Evolutionary conservation across 2,797 vertebrate species (phyloP).

Genomic region (Glossophaga mutica): DNA sequence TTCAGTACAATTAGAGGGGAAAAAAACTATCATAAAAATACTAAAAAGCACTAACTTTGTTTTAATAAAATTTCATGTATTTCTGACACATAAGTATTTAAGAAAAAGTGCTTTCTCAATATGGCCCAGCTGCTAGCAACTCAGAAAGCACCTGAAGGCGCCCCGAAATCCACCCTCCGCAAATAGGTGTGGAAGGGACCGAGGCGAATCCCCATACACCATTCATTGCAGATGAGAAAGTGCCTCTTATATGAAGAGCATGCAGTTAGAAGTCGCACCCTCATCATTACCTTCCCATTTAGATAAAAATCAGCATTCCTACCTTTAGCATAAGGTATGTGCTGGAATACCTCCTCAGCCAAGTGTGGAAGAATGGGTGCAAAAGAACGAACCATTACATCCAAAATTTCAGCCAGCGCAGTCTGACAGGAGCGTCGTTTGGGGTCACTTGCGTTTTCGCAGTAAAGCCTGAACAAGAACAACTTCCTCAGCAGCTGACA

Average conservation of each 20-base stretch:
- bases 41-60: background rate
- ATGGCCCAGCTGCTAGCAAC: background rate
- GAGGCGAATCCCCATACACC: accelerated
- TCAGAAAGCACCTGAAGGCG: background rate
- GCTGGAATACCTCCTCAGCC: slow-evolving; percentile 93
- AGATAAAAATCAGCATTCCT: background rate
- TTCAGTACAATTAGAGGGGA: background rate
- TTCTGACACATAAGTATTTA: background rate
- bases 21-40: background rate
- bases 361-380: slow-evolving; percentile 95
- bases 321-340: slow-evolving; percentile 90
- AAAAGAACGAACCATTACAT: slow-evolving; percentile 88
- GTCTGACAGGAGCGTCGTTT: slow-evolving; percentile 95
- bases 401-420: slow-evolving; percentile 88
- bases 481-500: background rate
- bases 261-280: accelerated
- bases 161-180: background rate
- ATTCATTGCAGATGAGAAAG: background rate
- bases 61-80: background rate
- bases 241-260: accelerated
- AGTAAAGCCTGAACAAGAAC: slow-evolving; percentile 88
- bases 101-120: background rate
- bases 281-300: accelerated
- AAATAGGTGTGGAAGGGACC: background rate
- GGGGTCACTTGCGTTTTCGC: slow-evolving; percentile 86